These are phyloP conservation scores for Emys orbicularis DNA, from an alignment of 2,797 vertebrate genomes.

Conservation along the genomic window DNA sequence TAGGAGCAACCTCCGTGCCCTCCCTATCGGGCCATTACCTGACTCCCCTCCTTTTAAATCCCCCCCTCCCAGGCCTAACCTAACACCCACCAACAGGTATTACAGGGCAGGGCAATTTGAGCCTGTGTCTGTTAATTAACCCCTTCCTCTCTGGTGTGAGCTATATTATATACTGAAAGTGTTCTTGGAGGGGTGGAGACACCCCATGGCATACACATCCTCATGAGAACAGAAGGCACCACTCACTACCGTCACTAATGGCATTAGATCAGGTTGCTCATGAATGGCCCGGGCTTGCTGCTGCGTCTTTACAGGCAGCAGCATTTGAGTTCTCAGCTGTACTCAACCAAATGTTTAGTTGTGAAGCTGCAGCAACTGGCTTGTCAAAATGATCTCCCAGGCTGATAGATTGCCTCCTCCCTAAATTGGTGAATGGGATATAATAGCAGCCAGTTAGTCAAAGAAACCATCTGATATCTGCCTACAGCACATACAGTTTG, in stretches of 20 bases:
- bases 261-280: slow-evolving; percentile 9
- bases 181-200: neutral
- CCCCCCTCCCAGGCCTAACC: neutral
- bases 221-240: neutral
- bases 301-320: neutral
- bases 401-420: neutral
- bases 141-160: neutral
- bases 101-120: neutral
- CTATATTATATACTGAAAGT: neutral
- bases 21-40: neutral
- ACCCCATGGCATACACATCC: neutral
- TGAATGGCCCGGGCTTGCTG: slow-evolving; percentile 17
- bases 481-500: neutral
- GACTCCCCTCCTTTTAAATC: neutral
- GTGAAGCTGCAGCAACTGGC: slow-evolving; percentile 19
- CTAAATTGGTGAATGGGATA: neutral
- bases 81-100: neutral
- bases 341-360: neutral
- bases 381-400: slow-evolving; percentile 4
- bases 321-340: slow-evolving; percentile 30
- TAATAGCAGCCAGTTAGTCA: neutral
- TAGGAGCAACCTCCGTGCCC: neutral
- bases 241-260: neutral
- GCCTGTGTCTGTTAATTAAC: neutral
- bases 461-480: neutral